Percentiles rank a stretch among this genome's conserved stretches.
Conservation (phyloP, 1,140 invertebrate species). For the Macrosteles quadrilineatus region DNA sequence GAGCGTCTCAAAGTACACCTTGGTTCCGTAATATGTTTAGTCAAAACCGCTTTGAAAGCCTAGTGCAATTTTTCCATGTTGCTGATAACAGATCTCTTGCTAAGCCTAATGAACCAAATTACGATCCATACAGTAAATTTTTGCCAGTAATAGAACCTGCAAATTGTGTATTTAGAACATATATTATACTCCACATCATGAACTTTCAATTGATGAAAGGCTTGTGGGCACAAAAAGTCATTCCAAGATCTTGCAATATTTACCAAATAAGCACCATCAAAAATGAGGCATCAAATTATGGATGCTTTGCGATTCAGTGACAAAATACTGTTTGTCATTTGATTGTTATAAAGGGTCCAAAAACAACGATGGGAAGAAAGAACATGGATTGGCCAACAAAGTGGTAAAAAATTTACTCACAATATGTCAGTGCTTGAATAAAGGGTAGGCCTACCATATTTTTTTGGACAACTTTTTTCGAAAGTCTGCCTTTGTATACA, state of each 20-base stretch:
- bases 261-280: constrained; percentile 38
- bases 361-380: background rate
- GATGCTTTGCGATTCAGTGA: background rate
- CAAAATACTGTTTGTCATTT: background rate
- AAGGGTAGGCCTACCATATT: constrained; percentile 5
- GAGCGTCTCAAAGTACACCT: background rate
- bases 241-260: constrained; percentile 40
- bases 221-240: too few species aligned
- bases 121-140: constrained; percentile 44
- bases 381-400: background rate
- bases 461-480: constrained; percentile 3
- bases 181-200: constrained; percentile 42
- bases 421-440: background rate
- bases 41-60: constrained; percentile 7
- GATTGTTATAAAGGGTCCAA: too few species aligned
- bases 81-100: constrained; percentile 34
- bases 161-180: constrained; percentile 40
- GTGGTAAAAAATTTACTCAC: constrained; percentile 31
- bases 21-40: constrained; percentile 1
- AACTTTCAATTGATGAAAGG: too few species aligned
- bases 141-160: constrained; percentile 40
- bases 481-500: background rate
- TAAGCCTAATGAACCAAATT: constrained; percentile 37
- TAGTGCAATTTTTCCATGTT: constrained; percentile 32
- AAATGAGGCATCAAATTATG: background rate